Conservation (phyloP, 2,888 invertebrate genomes). For the Melieria omissa region DNA sequence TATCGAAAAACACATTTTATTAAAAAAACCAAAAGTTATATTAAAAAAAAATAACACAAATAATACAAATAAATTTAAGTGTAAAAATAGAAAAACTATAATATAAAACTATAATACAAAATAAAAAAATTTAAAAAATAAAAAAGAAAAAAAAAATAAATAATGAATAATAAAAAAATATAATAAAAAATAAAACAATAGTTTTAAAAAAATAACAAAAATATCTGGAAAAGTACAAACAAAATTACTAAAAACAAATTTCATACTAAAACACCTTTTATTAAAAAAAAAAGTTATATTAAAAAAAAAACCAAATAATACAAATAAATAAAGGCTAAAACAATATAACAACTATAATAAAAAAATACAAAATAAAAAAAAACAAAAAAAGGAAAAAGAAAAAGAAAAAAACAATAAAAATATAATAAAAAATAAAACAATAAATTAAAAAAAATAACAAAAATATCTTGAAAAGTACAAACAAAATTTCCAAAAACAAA, state of each 20-base stretch:
- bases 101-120: neutral
- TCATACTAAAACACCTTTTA: neutral
- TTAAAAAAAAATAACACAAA: neutral
- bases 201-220: neutral
- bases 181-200: conserved; percentile 1
- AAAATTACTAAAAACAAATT: neutral
- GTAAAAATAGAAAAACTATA: too few species aligned
- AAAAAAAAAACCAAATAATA: neutral
- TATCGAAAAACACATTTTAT: neutral
- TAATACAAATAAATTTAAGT: too few species aligned
- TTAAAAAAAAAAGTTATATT: neutral
- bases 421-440: neutral
- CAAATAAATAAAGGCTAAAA: neutral
- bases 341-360: too few species aligned
- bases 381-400: neutral
- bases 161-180: conserved; percentile 38
- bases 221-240: conserved; percentile 30
- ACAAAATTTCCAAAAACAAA: neutral
- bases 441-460: neutral
- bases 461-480: neutral
- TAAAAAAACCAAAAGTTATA: neutral
- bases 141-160: conserved; percentile 46
- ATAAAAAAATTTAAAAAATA: conserved; percentile 31
- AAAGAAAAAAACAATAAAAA: neutral
- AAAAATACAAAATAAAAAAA: neutral